Evolutionary conservation across 2,888 invertebrate genomes (phyloP), one percentile per base, ranked within the genome.

Genomic region (Caradrina kadenii): DNA sequence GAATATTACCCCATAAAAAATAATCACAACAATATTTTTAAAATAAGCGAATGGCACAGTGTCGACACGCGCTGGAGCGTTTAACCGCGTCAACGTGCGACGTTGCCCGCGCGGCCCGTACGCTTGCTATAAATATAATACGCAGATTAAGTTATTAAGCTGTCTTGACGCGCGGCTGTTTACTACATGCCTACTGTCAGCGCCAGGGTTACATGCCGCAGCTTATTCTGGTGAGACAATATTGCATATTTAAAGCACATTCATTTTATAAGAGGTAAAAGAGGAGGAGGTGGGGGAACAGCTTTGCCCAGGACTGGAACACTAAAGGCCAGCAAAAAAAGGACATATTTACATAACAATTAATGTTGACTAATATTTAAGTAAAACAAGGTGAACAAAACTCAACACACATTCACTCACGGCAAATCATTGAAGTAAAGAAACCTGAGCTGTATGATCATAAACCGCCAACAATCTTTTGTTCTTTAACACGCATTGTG

Each of bases 121-220:
- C 52, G 21, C 49, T 15, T 3, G 21, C 52, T 79, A 73, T 83
- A 83, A 83, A 83, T 83, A 82, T 83, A 83, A 75, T 50, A 59
- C 72, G 70, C 73, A 64, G 82, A 85, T 86, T 82, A 86, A 85
- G 85, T 83, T 80, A 84, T 86, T 84, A 85, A 80, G 77, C 69
- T 81, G 85, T 85, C 85, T 79, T 69, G 76, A 79, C 77, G 64
- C 71, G 73, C 69, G 69, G 62, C 70, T 80, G 78, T 73, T 80
- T 69, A 70, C 64, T 68, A 65, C 65, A 70, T 55, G 65, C 59
- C 31, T 39, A 50, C 67, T 75, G 74, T 73, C 69, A 72, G 52
- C 70, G 60, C 56, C 56, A n/a, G n/a, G 70, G 64, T 64, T 54
- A 70, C 60, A 67, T 49, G 52, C n/a, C n/a, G 15, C 26, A 19